Evolutionary conservation across 2,113 vertebrate genomes (phyloP).

Genomic region (Helogale parvula): DNA sequence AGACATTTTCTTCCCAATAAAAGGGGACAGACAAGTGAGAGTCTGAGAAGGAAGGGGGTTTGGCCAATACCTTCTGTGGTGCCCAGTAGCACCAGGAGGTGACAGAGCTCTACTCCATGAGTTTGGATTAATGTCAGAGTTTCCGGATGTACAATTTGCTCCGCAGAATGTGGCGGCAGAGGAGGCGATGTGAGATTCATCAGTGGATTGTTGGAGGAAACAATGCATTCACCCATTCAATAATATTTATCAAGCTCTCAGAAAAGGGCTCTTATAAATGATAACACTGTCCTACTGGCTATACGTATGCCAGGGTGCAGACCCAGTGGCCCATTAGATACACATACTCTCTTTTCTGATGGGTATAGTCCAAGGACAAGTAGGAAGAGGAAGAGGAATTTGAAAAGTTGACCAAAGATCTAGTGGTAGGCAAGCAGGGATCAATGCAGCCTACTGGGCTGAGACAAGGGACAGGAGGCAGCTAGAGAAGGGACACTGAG

Average conservation of each 20-base stretch:
- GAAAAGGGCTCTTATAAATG: neutral
- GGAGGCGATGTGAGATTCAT: accelerated
- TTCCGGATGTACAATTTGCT: neutral
- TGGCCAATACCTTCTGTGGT: accelerated
- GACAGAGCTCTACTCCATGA: accelerated
- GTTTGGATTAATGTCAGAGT: accelerated
- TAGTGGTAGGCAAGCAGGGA: accelerated
- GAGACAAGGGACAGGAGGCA: accelerated
- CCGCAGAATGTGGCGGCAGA: neutral
- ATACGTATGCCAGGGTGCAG: too few species aligned
- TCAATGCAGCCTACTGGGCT: accelerated
- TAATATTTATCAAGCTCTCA: accelerated
- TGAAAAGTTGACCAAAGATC: too few species aligned
- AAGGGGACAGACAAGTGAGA: accelerated
- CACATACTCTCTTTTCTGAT: accelerated
- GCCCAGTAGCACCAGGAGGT: too few species aligned
- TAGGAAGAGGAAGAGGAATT: neutral
- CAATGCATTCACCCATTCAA: accelerated
- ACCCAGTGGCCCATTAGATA: neutral
- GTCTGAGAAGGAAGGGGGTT: neutral
- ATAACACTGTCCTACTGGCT: accelerated
- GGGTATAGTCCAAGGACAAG: too few species aligned
- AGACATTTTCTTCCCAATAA: neutral
- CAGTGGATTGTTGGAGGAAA: neutral
- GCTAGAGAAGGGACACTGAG: accelerated